These are phyloP conservation scores for Grammomys surdaster DNA, from an alignment of 2,113 vertebrate genomes.

Conservation along the genomic window DNA sequence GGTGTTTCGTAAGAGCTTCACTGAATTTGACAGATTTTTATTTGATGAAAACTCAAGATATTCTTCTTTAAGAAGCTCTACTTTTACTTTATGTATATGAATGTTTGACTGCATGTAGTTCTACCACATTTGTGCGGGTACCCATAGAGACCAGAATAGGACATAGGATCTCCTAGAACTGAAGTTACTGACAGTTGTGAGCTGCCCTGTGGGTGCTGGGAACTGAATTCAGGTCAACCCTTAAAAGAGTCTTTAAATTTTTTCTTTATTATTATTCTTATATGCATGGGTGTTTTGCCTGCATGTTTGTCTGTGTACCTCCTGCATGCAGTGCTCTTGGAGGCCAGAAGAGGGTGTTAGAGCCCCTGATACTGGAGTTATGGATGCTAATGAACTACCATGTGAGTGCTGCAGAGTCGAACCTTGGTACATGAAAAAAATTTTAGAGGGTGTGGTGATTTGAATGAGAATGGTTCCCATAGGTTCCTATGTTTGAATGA, in stretches of 20 bases:
- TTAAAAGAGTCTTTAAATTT: neutral
- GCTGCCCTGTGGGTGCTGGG: neutral
- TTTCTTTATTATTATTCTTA: neutral
- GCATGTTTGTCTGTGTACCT: neutral
- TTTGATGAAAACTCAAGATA: slow-evolving; percentile 35
- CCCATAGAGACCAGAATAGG: neutral
- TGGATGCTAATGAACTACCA: too few species aligned
- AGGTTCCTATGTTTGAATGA: neutral
- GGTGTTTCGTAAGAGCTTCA: neutral
- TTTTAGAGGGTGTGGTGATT: neutral
- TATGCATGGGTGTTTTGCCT: neutral
- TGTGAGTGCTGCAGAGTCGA: neutral
- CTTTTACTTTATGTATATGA: neutral
- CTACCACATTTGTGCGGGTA: neutral
- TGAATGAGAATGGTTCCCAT: neutral
- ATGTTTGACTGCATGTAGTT: too few species aligned
- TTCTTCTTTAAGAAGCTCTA: neutral
- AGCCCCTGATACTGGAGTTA: neutral
- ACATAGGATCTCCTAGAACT: neutral
- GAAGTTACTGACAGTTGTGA: neutral
- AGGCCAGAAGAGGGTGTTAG: neutral
- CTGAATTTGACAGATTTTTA: slow-evolving; percentile 19
- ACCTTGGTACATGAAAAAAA: neutral
- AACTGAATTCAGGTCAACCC: neutral
- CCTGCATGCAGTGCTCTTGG: neutral